These are phyloP conservation scores for Laticauda laticaudata DNA, from an alignment of 2,113 vertebrate genomes.

Conservation along the genomic window DNA sequence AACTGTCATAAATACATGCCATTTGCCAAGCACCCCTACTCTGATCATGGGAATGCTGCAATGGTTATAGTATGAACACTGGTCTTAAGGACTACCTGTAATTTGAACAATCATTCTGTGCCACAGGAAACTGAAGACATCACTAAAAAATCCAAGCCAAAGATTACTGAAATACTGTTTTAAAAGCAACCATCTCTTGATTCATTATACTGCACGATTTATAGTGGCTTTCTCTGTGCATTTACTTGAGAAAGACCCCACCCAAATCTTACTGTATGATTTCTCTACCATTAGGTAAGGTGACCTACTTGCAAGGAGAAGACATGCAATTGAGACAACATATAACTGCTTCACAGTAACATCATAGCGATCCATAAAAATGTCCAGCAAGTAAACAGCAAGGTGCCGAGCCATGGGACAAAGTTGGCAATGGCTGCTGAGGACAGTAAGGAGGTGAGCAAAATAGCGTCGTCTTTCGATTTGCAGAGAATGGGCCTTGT, in stretches of 20 bases:
- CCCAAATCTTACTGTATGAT: not conserved
- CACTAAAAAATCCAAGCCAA: not conserved
- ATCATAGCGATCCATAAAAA: conserved; percentile 88
- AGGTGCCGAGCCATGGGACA: conserved; percentile 85
- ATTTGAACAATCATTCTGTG: not conserved
- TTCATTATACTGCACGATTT: not conserved
- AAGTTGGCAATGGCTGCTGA: conserved; percentile 83
- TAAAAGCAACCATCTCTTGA: not conserved
- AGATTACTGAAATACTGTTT: not conserved
- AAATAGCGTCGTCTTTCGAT: conserved; percentile 88
- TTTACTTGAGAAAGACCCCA: not conserved
- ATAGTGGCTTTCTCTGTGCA: not conserved
- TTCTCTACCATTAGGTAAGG: not conserved
- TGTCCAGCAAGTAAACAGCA: conserved; percentile 86
- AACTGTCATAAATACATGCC: not conserved
- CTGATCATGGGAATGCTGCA: not conserved
- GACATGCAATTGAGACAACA: conserved; percentile 80
- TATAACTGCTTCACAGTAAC: conserved; percentile 83
- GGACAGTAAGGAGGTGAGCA: conserved; percentile 80
- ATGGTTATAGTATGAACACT: not conserved
- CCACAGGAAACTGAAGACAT: not conserved
- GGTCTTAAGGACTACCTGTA: not conserved
- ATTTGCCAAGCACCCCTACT: not conserved
- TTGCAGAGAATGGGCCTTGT: conserved; percentile 84
- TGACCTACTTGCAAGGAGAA: conserved; percentile 88